Evolutionary conservation across 2,113 vertebrate species (phyloP).

Genomic region (Gorsachius goisagi): DNA sequence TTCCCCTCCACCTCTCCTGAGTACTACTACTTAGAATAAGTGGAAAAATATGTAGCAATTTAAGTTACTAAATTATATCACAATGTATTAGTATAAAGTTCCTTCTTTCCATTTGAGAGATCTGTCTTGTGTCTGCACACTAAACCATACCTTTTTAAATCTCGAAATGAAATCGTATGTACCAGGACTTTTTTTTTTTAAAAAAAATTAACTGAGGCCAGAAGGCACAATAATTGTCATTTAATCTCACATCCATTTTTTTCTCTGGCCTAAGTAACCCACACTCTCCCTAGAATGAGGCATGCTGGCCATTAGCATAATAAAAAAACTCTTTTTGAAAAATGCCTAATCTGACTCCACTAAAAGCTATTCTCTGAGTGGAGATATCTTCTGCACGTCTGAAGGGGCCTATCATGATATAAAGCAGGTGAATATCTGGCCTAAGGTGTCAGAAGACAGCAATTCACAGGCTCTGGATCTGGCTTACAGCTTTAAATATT

Average conservation of each 20-base stretch:
- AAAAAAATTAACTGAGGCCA: background rate
- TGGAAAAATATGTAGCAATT: background rate
- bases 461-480: background rate
- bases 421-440: background rate
- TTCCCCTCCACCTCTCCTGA: background rate
- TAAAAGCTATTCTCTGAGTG: background rate
- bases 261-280: background rate
- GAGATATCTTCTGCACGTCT: background rate
- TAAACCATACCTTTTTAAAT: background rate
- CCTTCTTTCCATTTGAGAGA: background rate
- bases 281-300: background rate
- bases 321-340: background rate
- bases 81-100: background rate
- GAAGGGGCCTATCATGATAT: background rate
- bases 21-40: background rate
- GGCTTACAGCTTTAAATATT: background rate
- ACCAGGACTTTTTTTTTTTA: background rate
- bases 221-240: background rate
- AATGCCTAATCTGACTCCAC: background rate
- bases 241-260: background rate
- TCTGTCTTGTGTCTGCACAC: background rate
- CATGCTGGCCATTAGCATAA: background rate
- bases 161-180: background rate
- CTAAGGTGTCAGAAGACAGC: background rate
- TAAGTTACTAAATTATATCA: background rate